Base-by-base conservation (phyloP, 2,113 vertebrate species). In the Crotalus tigris region DNA sequence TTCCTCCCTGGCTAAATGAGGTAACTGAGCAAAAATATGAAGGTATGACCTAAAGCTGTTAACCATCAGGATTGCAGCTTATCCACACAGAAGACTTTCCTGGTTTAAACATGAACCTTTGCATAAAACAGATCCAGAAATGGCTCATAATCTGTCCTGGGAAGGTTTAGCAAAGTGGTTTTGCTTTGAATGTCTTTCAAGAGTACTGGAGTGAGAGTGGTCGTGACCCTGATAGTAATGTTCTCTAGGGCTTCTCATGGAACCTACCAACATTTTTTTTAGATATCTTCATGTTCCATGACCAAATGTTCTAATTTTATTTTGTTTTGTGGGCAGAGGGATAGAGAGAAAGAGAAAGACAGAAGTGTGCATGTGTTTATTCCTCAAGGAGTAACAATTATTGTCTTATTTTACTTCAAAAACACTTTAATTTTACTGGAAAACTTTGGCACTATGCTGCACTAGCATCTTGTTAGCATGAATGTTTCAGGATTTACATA, bases 111-210 rank as follows among this genome's bases (percentile, higher is more conserved):
- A 91, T 90, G 87, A 46, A 95, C 59, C 19, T 92, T 55, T 85
- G 51, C 90, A 93, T 90, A 94, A 94, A 97, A 95, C 12, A 91
- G 91, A 59, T 55, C 91, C 94, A 81, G 55, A 91, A 94, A 94
- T 85, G 53, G 81, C 94, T 90, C 91, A 75, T 95, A 94, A 92
- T 58, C 87, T 92, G 87, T 46, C 59, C 90, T 85, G 92, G 54
- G 88, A 86, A 89, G 88, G 55, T 33, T 93, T 93, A 39, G 87
- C 91, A 69, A 57, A 89, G 92, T 88, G 55, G n/a, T 46, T 94
- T 91, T 69, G 89, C 57, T 87, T 13, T 89, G 88, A n/a, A 54
- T 91, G 91, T 88, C 51, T 89, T 93, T 93, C 87, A 92, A 95
- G 88, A 93, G 61, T 7, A 90, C 1, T 81, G 85, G 93, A 90